phyloP scores from a whole-genome alignment of 1,140 invertebrate genomes.

The Pseudomyrmex cubaensis region DNA sequence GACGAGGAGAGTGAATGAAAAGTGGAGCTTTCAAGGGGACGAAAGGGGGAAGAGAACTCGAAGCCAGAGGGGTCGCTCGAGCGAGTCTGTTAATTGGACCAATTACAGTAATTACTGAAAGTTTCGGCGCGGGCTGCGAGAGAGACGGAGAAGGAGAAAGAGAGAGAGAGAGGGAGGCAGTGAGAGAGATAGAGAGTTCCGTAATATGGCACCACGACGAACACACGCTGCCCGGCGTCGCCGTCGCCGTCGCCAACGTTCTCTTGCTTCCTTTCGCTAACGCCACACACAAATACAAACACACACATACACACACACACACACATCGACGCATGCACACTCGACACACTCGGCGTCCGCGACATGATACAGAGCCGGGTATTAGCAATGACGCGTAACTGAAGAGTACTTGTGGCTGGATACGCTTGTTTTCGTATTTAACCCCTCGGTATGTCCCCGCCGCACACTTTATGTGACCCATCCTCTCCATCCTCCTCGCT shows the following conservation, averaged over 20 bases:
- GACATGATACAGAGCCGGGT: conserved; percentile 74
- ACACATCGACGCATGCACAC: conserved; percentile 61
- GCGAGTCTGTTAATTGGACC: conserved; percentile 85
- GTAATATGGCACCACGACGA: conserved; percentile 79
- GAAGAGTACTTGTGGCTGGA: conserved; percentile 75
- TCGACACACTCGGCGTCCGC: conserved; percentile 64
- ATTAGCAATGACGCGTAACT: conserved; percentile 78
- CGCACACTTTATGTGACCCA: conserved; percentile 31
- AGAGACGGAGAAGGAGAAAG: conserved; percentile 75
- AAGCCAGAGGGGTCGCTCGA: conserved; percentile 78
- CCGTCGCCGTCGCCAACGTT: conserved; percentile 66
- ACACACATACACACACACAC: conserved; percentile 49
- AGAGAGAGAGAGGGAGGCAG: conserved; percentile 76
- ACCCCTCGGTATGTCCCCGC: conserved; percentile 52
- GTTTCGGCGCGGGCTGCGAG: conserved; percentile 81
- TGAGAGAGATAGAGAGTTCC: conserved; percentile 74
- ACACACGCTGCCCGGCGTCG: conserved; percentile 72
- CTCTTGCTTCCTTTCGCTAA: conserved; percentile 60
- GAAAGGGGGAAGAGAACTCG: conserved; percentile 37
- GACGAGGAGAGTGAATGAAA: conserved; percentile 24
- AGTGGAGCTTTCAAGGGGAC: conserved; percentile 45
- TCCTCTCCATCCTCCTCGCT: conserved; percentile 36
- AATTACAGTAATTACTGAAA: conserved; percentile 86
- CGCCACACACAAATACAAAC: conserved; percentile 53
- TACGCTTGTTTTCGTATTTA: conserved; percentile 78